Evolutionary conservation across 1,140 invertebrate genomes (phyloP).

Genomic region (Nasonia longicornis): DNA sequence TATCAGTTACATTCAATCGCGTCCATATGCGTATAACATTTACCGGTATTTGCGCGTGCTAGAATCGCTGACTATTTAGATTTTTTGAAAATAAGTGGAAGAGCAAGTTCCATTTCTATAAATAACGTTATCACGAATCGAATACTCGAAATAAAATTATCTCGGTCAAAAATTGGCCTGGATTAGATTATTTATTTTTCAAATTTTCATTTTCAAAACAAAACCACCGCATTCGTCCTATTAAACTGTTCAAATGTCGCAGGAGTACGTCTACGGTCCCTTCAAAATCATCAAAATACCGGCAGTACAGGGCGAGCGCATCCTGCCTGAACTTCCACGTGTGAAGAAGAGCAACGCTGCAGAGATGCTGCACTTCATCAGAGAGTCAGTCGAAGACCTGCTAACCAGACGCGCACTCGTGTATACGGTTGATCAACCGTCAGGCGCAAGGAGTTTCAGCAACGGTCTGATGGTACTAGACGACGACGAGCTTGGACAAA

Average conservation of each 20-base stretch:
- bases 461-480: slow-evolving; percentile 59
- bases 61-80: not conserved
- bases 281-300: slow-evolving; percentile 64
- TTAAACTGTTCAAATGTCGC: slow-evolving; percentile 28
- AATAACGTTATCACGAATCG: too few relatives aligned
- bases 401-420: slow-evolving; percentile 63
- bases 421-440: slow-evolving; percentile 61
- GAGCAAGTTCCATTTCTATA: too few relatives aligned
- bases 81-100: not conserved
- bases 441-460: slow-evolving; percentile 51
- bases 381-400: slow-evolving; percentile 61
- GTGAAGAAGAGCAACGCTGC: slow-evolving; percentile 54
- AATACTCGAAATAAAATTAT: too few relatives aligned
- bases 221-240: not conserved
- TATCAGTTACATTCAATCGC: not conserved
- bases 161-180: too few relatives aligned
- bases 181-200: too few relatives aligned
- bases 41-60: not conserved
- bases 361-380: slow-evolving; percentile 61
- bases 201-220: too few relatives aligned
- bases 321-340: slow-evolving; percentile 60
- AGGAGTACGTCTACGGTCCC: slow-evolving; percentile 65
- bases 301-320: slow-evolving; percentile 49
- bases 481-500: slow-evolving; percentile 59
- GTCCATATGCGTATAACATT: not conserved